phyloP scores from a whole-genome alignment of 2,888 invertebrate genomes.

The Heliconius ethilla region DNA sequence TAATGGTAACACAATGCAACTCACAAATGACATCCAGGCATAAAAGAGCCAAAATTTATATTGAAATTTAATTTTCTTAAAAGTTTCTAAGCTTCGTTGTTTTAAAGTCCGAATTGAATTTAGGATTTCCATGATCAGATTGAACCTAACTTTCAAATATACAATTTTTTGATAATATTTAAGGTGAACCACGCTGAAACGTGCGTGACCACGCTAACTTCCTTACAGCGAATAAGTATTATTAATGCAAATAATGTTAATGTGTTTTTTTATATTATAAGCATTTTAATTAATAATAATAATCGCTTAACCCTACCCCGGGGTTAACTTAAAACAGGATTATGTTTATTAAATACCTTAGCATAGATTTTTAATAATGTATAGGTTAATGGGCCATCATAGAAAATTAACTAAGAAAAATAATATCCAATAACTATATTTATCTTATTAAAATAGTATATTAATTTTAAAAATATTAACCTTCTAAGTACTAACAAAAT shows the following conservation, averaged over 20 bases:
- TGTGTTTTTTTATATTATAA: not conserved
- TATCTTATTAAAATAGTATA: no score
- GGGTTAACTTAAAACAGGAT: not conserved
- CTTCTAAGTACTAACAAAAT: not conserved
- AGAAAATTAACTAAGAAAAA: no score
- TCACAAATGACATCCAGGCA: not conserved
- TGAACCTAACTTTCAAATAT: not conserved
- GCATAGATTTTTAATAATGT: not conserved
- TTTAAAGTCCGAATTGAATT: not conserved
- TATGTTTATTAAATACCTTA: not conserved
- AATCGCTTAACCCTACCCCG: not conserved
- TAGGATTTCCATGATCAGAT: not conserved
- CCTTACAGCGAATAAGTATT: not conserved
- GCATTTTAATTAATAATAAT: not conserved
- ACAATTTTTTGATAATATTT: not conserved
- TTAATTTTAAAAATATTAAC: not conserved
- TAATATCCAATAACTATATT: no score
- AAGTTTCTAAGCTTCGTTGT: not conserved
- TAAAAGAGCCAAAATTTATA: constrained; percentile 1
- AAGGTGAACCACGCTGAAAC: not conserved
- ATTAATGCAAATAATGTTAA: not conserved
- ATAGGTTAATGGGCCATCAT: not conserved
- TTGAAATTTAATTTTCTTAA: constrained; percentile 11
- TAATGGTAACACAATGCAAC: not conserved
- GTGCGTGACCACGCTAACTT: not conserved